Conservation (phyloP, 2,113 vertebrate genomes). For the Periophthalmus modestus region DNA sequence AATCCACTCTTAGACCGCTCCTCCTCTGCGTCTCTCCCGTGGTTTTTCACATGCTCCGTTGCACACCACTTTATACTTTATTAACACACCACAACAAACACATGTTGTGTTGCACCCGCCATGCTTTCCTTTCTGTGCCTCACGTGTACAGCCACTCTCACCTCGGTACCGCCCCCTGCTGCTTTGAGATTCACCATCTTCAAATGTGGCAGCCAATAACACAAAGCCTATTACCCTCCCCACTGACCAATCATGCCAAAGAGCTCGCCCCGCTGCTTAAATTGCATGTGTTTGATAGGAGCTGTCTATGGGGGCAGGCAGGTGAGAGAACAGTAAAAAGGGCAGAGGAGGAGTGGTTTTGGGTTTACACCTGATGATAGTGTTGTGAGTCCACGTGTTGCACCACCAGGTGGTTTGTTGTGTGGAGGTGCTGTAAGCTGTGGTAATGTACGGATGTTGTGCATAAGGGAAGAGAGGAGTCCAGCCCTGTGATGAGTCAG, state of each 20-base stretch:
- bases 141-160: slow-evolving; percentile 61
- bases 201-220: slow-evolving; percentile 35
- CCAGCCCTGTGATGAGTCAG: slow-evolving; percentile 38
- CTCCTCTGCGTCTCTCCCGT: not conserved
- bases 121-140: slow-evolving; percentile 35
- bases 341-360: not conserved
- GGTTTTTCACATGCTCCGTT: not conserved
- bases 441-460: not conserved
- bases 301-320: not conserved
- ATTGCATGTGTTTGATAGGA: slow-evolving; percentile 4
- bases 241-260: slow-evolving; percentile 28
- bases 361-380: not conserved
- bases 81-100: slow-evolving; percentile 29
- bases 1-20: not conserved
- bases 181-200: slow-evolving; percentile 48
- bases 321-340: slow-evolving; percentile 20
- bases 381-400: slow-evolving; percentile 37
- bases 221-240: slow-evolving; percentile 9
- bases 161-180: slow-evolving; percentile 44
- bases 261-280: slow-evolving; percentile 26
- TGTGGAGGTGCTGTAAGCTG: not conserved
- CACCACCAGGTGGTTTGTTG: slow-evolving; percentile 24
- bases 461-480: slow-evolving; percentile 11
- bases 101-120: slow-evolving; percentile 57
- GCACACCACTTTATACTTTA: not conserved